Conservation (phyloP, 23 tunicate species). For the Styela plicata region DNA sequence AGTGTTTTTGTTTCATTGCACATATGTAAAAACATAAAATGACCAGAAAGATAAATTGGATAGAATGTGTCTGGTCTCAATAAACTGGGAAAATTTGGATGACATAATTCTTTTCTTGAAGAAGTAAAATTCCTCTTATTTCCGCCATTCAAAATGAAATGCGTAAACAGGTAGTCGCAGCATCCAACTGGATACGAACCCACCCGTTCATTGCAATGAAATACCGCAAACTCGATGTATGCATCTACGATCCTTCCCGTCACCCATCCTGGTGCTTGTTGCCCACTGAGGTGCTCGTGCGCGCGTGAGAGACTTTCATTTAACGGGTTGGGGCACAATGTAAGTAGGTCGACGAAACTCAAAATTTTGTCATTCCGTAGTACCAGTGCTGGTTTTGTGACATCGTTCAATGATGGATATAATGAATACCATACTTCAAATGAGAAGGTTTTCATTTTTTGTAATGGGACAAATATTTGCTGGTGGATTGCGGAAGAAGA, state of each 20-base stretch:
- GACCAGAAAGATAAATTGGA: neutral
- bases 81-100: neutral
- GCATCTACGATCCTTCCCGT: neutral
- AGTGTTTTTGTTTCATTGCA: neutral
- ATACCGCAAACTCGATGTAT: neutral
- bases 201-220: neutral
- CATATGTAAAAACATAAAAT: neutral
- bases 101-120: neutral
- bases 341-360: neutral
- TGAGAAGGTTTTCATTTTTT: neutral
- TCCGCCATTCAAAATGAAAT: neutral
- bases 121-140: neutral
- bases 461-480: no score
- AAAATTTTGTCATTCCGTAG: neutral
- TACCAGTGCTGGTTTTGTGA: neutral
- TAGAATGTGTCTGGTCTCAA: neutral
- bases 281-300: neutral
- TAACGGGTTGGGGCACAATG: neutral
- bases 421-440: neutral
- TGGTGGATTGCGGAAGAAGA: neutral
- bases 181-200: neutral
- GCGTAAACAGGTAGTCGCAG: neutral
- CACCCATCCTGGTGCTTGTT: neutral
- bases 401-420: neutral
- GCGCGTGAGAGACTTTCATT: neutral